phyloP scores from a whole-genome alignment of 2,888 invertebrate genomes.

The Slavum lentiscoides region DNA sequence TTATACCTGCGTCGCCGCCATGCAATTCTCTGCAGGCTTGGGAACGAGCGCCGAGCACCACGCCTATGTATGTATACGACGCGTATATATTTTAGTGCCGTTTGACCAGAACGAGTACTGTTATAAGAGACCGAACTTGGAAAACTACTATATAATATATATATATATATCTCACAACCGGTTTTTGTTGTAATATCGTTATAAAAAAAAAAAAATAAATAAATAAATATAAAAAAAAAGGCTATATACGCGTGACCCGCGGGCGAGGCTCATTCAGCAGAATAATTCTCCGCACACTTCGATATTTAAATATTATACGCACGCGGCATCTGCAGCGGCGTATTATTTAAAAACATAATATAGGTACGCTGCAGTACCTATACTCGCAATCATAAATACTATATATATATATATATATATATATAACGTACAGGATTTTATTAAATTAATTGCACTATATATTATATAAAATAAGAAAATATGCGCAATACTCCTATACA shows the following conservation, averaged over 20 bases:
- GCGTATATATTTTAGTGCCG: constrained; percentile 29
- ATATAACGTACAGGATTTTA: not conserved
- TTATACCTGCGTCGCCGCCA: not conserved
- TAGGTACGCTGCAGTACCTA: not conserved
- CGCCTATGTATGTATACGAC: constrained; percentile 34
- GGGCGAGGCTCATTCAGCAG: constrained; percentile 35
- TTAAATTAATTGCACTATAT: no score
- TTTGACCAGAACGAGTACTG: constrained; percentile 52
- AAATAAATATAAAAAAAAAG: constrained; percentile 14
- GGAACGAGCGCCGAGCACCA: constrained; percentile 37
- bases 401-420: not conserved
- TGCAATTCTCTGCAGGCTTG: constrained; percentile 25
- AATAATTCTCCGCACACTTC: constrained; percentile 46
- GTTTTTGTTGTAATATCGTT: constrained; percentile 46
- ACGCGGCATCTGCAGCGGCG: not conserved
- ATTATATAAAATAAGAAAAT: no score
- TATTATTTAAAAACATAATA: not conserved
- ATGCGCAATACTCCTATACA: no score
- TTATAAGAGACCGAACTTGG: constrained; percentile 47
- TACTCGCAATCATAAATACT: not conserved
- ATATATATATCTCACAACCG: constrained; percentile 11
- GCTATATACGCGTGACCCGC: constrained; percentile 18
- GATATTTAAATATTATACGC: constrained; percentile 35
- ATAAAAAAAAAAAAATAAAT: constrained; percentile 5
- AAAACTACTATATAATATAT: constrained; percentile 29